Base-by-base conservation (phyloP, 2,888 invertebrate genomes). In the Allophyes oxyacanthae region DNA sequence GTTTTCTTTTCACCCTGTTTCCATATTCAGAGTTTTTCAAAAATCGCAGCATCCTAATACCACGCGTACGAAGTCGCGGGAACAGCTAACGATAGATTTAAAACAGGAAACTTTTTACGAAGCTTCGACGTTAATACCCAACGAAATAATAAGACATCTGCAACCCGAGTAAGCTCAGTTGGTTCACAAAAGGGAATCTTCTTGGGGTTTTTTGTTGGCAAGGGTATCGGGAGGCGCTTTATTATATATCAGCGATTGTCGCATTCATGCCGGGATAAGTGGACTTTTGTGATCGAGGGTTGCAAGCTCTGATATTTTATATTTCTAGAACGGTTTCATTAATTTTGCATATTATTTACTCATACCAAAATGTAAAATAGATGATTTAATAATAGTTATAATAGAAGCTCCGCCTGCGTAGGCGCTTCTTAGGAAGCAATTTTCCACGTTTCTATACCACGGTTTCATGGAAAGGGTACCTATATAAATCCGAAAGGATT, bases 241-340 rank as follows among this genome's bases (percentile, higher is more conserved):
- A 68, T 76, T 75, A 72, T 79, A 70, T 74, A 75, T 77, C 75
- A 61, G 56, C 77, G 77, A 78, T 82, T 84, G 78, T 82, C 79
- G 82, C 72, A 82, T 82, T 80, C 77, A 82, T 58, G 14, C 40
- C 13, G 75, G 84, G 80, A 80, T 81, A 81, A 80, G 79, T 76
- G 68, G 77, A 67, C 53, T 59, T 75, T 75, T 75, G 75, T 75
- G 45, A 1, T 20, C 14, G 57, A 75, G 74, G 74, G 74, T 36
- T 75, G 62, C 42, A 15, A 42, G 36, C 11, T 10, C 4, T 26
- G 30, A 43, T 33, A 38, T 48, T 56, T 43, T n/a, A 44, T 6
- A 25, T 30, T 51, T 59, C 43, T 30, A 7, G 8, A 50, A 64
- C 15, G 14, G 28, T 13, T 13, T n/a, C 0, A 38, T 45, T 34